Evolutionary conservation across 1,140 invertebrate genomes (phyloP).

Genomic region (Polyergus mexicanus): DNA sequence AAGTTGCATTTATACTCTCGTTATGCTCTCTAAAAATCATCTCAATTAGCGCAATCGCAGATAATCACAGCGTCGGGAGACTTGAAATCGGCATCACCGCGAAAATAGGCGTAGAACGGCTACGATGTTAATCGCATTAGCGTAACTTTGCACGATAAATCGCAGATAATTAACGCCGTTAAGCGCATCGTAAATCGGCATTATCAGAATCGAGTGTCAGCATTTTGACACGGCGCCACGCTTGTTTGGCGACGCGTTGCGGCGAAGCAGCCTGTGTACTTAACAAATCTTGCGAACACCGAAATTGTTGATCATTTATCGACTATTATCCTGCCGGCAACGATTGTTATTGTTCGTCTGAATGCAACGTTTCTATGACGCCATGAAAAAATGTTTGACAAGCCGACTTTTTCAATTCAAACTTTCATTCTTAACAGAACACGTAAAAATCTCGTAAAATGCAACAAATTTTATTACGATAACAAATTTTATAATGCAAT

Average conservation of each 20-base stretch:
- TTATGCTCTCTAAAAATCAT: background rate
- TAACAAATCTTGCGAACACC: constrained; percentile 70
- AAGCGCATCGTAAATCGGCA: constrained; percentile 82
- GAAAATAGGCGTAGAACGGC: constrained; percentile 50
- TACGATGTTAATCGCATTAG: constrained; percentile 80
- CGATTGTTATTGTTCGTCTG: background rate
- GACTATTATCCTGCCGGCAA: constrained; percentile 27
- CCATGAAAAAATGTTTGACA: background rate
- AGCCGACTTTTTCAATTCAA: background rate
- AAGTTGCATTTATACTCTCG: constrained; percentile 16
- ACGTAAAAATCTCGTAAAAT: background rate
- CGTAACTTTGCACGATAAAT: constrained; percentile 79
- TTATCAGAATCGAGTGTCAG: constrained; percentile 75
- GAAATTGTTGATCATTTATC: constrained; percentile 61
- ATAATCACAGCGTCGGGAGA: constrained; percentile 21
- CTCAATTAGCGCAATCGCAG: constrained; percentile 25
- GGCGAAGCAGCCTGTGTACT: constrained; percentile 63
- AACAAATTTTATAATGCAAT: background rate
- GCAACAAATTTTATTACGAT: background rate
- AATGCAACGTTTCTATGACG: background rate
- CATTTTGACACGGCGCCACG: constrained; percentile 66
- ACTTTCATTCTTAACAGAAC: background rate
- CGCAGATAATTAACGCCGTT: constrained; percentile 82
- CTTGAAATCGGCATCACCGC: constrained; percentile 33
- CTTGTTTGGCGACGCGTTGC: constrained; percentile 73